Evolutionary conservation across 2,797 vertebrate species (phyloP).

Genomic region (Artibeus lituratus): DNA sequence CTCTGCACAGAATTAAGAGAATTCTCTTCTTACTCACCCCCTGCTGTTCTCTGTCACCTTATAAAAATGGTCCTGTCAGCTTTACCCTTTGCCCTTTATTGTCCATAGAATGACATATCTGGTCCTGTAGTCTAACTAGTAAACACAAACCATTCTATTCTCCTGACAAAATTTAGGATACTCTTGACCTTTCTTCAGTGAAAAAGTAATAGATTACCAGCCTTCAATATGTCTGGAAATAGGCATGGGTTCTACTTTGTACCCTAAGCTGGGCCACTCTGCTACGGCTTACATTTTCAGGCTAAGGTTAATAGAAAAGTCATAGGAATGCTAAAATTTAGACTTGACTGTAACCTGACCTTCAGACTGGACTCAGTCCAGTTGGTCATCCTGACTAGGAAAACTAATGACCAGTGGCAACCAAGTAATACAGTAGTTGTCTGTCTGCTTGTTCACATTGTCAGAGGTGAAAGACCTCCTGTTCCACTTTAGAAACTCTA

Average conservation of each 20-base stretch:
- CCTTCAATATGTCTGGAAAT: not conserved
- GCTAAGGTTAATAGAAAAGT: constrained; percentile 35
- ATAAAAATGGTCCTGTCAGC: not conserved
- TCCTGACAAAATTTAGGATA: not conserved
- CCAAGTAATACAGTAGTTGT: not conserved
- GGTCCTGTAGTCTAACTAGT: not conserved
- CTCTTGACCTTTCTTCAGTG: not conserved
- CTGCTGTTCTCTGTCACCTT: not conserved
- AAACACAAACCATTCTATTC: not conserved
- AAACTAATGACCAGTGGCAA: constrained; percentile 55
- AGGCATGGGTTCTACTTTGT: not conserved
- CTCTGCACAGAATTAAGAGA: not conserved
- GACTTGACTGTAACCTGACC: not conserved
- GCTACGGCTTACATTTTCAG: not conserved
- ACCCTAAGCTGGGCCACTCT: not conserved
- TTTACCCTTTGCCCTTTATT: not conserved
- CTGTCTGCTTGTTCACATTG: not conserved
- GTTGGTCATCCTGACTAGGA: not conserved
- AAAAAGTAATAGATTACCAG: not conserved
- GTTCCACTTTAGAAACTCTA: constrained; percentile 41
- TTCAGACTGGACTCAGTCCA: constrained; percentile 9
- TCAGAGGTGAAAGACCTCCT: not conserved
- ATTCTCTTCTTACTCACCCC: not conserved
- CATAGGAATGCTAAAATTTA: constrained; percentile 46
- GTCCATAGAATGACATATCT: not conserved